These are phyloP conservation scores for Dendroctonus ponderosae DNA, from an alignment of 1,140 invertebrate genomes.

Conservation along the genomic window DNA sequence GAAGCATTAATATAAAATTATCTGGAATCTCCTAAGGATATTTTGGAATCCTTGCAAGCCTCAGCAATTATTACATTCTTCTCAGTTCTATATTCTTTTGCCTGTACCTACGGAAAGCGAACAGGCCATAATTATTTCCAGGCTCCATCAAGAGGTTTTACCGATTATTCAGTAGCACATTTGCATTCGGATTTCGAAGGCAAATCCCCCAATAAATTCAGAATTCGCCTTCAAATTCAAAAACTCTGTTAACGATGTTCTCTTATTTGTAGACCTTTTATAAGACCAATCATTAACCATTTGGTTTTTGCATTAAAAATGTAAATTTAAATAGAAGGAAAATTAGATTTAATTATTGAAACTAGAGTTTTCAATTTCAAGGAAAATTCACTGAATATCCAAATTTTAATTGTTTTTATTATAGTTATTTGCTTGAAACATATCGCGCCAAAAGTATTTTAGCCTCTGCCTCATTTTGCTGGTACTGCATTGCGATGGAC, in stretches of 20 bases:
- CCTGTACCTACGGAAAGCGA: slow-evolving; percentile 2
- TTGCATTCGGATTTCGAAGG: slow-evolving; percentile 23
- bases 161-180: slow-evolving; percentile 23
- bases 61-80: slow-evolving; percentile 25
- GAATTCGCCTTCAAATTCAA: background rate
- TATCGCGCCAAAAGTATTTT: no score
- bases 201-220: slow-evolving; percentile 17
- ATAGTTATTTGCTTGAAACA: no score
- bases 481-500: slow-evolving; percentile 3
- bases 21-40: slow-evolving; percentile 14
- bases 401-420: no score
- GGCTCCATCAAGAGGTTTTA: slow-evolving; percentile 13
- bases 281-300: no score
- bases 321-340: no score
- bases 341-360: no score
- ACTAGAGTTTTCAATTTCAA: no score
- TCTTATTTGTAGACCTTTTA: no score
- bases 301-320: no score
- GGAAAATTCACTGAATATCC: no score
- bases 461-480: background rate
- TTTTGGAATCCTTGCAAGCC: slow-evolving; percentile 21
- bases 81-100: slow-evolving; percentile 8
- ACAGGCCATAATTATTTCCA: slow-evolving; percentile 17
- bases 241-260: background rate
- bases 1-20: slow-evolving; percentile 23